These are phyloP conservation scores for Syngnathus typhle DNA, from an alignment of 2,113 vertebrate genomes.

Conservation along the genomic window DNA sequence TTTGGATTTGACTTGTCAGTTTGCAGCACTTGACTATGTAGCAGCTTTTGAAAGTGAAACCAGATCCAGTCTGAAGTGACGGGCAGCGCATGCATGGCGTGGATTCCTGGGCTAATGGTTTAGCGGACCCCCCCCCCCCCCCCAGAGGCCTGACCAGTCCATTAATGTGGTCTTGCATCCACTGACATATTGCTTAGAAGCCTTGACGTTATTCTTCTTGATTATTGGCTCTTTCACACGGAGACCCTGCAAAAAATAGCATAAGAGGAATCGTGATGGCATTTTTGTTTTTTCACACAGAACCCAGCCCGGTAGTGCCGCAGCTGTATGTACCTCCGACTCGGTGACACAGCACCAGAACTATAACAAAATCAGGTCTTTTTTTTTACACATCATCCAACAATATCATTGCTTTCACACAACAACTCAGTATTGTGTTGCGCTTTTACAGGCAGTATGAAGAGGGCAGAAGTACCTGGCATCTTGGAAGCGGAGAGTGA, in stretches of 20 bases:
- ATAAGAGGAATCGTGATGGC: too few species aligned
- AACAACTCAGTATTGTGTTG: too few species aligned
- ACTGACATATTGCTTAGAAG: background rate
- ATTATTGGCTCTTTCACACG: background rate
- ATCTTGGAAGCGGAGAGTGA: conserved; percentile 4
- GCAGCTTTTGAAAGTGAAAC: conserved; percentile 53
- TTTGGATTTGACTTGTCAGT: conserved; percentile 1
- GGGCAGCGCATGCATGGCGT: conserved; percentile 38
- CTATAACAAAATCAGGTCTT: too few species aligned
- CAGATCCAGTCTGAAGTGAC: conserved; percentile 50
- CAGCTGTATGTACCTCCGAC: too few species aligned
- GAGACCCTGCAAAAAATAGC: too few species aligned
- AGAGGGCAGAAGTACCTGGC: background rate
- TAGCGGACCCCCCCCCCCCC: conserved; percentile 60
- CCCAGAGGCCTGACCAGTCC: conserved; percentile 41
- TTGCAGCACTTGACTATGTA: conserved; percentile 13
- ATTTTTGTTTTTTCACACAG: too few species aligned
- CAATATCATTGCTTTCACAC: too few species aligned
- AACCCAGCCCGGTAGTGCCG: too few species aligned
- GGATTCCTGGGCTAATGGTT: conserved; percentile 58
- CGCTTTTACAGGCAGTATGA: background rate
- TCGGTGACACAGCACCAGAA: too few species aligned
- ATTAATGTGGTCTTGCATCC: conserved; percentile 39
- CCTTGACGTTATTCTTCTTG: background rate
- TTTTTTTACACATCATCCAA: too few species aligned